A percentile compares a stretch with the other conserved stretches of the same genome.
These are phyloP conservation scores for Euphydryas editha DNA, from an alignment of 2,888 invertebrate species.

Conservation along the genomic window DNA sequence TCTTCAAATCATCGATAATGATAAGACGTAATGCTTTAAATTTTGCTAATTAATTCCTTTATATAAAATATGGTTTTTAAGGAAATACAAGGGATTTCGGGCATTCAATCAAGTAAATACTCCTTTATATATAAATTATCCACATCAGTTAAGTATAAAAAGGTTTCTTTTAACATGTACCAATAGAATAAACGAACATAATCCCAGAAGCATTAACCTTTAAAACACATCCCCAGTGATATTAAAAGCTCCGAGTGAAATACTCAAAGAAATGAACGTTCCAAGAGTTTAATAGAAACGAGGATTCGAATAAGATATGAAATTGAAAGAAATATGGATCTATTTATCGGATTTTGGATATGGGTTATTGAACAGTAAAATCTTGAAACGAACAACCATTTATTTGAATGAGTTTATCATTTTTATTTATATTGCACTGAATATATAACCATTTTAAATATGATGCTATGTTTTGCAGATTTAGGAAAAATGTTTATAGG, in stretches of 20 bases:
- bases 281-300: slow-evolving; percentile 19
- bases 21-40: too few species aligned
- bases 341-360: slow-evolving; percentile 12
- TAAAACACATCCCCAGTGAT: slow-evolving; percentile 1
- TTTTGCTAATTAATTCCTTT: too few species aligned
- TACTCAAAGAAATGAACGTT: slow-evolving; percentile 16
- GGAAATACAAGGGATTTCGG: too few species aligned
- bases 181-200: background rate
- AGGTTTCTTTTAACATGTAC: background rate
- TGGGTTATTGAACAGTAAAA: slow-evolving; percentile 6
- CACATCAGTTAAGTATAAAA: background rate
- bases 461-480: background rate
- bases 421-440: background rate
- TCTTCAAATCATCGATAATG: too few species aligned
- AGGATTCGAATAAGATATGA: slow-evolving; percentile 6
- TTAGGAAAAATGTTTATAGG: background rate
- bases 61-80: too few species aligned
- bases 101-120: too few species aligned
- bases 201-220: background rate
- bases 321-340: slow-evolving; percentile 12
- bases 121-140: background rate
- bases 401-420: slow-evolving; percentile 1
- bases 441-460: background rate
- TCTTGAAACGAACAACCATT: slow-evolving; percentile 10
- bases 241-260: slow-evolving; percentile 1